These are phyloP conservation scores for Euclidia mi DNA, from an alignment of 2,888 invertebrate genomes.

Conservation along the genomic window DNA sequence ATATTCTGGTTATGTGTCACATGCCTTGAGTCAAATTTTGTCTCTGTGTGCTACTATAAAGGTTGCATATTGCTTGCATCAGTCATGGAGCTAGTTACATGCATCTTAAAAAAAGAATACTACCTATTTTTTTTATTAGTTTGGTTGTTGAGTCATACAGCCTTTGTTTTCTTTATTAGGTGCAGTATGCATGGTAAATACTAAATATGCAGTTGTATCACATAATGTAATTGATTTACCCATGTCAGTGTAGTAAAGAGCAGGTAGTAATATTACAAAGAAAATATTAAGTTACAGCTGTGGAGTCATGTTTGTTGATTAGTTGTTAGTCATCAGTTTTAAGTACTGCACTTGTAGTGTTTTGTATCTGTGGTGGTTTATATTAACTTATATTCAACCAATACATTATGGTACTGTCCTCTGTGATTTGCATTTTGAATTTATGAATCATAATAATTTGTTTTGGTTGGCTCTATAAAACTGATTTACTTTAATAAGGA, in stretches of 20 bases:
- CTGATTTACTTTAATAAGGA: too few relatives aligned
- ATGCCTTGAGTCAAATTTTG: constrained; percentile 2
- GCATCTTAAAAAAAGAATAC: neutral
- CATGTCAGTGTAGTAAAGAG: neutral
- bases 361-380: neutral
- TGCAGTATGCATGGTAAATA: too few relatives aligned
- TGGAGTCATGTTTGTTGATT: neutral
- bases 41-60: neutral
- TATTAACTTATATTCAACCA: neutral
- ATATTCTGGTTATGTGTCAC: constrained; percentile 4
- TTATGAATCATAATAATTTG: too few relatives aligned
- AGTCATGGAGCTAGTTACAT: constrained; percentile 2
- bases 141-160: constrained; percentile 14
- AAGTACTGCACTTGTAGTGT: neutral
- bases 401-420: neutral
- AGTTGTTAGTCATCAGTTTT: constrained; percentile 3
- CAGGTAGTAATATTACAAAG: neutral
- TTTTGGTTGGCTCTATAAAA: too few relatives aligned
- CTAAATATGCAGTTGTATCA: too few relatives aligned
- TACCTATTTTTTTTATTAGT: neutral
- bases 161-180: constrained; percentile 21
- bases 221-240: neutral
- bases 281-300: neutral
- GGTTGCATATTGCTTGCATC: constrained; percentile 14
- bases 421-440: too few relatives aligned